Conservation (phyloP, 2,113 vertebrate species). For the Xiphophorus couchianus region DNA sequence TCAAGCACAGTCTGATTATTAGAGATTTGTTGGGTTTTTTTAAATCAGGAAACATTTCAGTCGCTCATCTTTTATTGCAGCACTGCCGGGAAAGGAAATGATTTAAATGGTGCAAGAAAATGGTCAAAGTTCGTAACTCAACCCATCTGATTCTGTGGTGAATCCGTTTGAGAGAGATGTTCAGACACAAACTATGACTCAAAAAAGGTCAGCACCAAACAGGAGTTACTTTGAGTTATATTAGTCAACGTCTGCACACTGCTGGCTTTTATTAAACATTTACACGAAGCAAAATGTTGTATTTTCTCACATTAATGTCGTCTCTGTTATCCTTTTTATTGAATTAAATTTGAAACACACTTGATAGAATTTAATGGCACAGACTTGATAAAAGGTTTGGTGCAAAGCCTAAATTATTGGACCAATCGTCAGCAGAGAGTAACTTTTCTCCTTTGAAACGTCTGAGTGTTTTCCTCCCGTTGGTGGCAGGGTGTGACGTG, state of each 20-base stretch:
- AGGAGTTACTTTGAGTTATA: no score
- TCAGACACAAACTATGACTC: neutral
- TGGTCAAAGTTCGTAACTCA: neutral
- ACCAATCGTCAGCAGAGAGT: neutral
- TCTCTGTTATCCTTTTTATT: no score
- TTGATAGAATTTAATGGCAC: no score
- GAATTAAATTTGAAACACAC: no score
- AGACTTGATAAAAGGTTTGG: neutral
- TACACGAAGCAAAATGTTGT: no score
- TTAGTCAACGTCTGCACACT: no score
- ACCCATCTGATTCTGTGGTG: neutral
- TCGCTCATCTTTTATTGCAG: neutral
- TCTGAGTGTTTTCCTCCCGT: neutral
- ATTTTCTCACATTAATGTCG: no score
- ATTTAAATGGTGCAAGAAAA: neutral
- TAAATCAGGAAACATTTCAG: neutral
- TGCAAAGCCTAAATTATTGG: no score
- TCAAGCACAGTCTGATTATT: no score
- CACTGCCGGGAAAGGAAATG: neutral
- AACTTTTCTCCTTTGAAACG: neutral
- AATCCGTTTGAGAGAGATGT: neutral
- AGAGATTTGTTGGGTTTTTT: neutral
- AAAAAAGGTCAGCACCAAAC: neutral
- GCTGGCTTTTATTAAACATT: no score
- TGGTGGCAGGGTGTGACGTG: conserved; percentile 90